Conservation (phyloP, 2,888 invertebrate genomes). For the Hydroisotoma schaefferi region DNA sequence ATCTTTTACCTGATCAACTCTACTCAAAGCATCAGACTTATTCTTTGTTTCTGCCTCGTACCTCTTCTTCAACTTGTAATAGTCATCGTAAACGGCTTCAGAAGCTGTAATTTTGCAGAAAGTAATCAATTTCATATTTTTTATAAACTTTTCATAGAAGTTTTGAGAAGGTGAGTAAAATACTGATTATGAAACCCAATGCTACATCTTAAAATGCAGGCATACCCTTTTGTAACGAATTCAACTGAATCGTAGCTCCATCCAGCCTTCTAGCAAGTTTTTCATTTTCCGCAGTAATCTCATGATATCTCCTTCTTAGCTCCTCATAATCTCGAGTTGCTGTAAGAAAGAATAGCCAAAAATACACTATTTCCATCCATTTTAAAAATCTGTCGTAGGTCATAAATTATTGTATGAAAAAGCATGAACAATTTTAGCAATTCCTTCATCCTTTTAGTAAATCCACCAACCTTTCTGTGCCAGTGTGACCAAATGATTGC, state of each 20-base stretch:
- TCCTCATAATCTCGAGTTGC: conserved; percentile 63
- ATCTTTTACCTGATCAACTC: conserved; percentile 45
- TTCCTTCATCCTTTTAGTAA: not conserved
- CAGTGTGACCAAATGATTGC: conserved; percentile 65
- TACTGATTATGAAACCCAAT: not conserved
- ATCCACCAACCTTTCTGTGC: conserved; percentile 63
- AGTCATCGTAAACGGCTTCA: conserved; percentile 68
- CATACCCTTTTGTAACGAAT: conserved; percentile 56
- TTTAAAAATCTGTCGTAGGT: no score
- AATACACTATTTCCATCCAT: no score
- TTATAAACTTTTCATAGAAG: not conserved
- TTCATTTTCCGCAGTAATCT: conserved; percentile 61
- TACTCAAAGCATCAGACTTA: conserved; percentile 50
- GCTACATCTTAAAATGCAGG: not conserved
- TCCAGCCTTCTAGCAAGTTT: conserved; percentile 63
- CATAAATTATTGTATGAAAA: no score
- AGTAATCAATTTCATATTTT: conserved; percentile 2
- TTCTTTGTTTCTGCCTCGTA: conserved; percentile 70
- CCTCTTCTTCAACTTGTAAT: conserved; percentile 69
- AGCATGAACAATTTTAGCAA: no score
- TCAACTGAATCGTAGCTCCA: conserved; percentile 56
- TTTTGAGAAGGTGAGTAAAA: not conserved
- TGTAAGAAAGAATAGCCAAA: no score
- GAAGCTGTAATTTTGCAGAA: conserved; percentile 57
- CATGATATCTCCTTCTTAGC: conserved; percentile 61